Conservation (phyloP, 2,797 vertebrate species). For the Poeciliopsis turneri region DNA sequence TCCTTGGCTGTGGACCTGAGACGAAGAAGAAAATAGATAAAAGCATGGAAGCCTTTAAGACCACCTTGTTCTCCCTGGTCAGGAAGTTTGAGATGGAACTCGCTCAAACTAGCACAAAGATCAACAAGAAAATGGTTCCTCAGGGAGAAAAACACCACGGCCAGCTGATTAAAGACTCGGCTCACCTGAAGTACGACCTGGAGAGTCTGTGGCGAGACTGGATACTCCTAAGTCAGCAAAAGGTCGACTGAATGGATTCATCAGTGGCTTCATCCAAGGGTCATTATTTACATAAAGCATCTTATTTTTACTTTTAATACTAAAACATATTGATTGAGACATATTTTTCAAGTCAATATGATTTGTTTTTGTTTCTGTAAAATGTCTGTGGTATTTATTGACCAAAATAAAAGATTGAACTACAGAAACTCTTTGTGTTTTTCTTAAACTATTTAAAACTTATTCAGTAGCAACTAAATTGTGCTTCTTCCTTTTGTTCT, state of each 20-base stretch:
- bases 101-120: slow-evolving; percentile 56
- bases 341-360: background rate
- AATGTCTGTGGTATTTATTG: background rate
- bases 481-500: background rate
- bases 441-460: background rate
- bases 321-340: background rate
- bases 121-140: slow-evolving; percentile 68
- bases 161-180: slow-evolving; percentile 47
- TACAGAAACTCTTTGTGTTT: background rate
- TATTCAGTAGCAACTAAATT: background rate
- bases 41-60: slow-evolving; percentile 73
- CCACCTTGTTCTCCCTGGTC: slow-evolving; percentile 50
- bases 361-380: background rate
- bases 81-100: slow-evolving; percentile 66
- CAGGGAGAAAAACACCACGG: slow-evolving; percentile 61
- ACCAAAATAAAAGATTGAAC: background rate
- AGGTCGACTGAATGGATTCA: background rate
- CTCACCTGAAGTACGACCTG: slow-evolving; percentile 61
- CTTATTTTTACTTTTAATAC: background rate
- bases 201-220: slow-evolving; percentile 56
- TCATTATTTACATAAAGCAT: background rate
- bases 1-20: background rate
- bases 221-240: background rate
- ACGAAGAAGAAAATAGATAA: slow-evolving; percentile 75
- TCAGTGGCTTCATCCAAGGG: background rate